Base-by-base conservation (phyloP, 1,140 invertebrate genomes). In the Sycobia sp. region DNA sequence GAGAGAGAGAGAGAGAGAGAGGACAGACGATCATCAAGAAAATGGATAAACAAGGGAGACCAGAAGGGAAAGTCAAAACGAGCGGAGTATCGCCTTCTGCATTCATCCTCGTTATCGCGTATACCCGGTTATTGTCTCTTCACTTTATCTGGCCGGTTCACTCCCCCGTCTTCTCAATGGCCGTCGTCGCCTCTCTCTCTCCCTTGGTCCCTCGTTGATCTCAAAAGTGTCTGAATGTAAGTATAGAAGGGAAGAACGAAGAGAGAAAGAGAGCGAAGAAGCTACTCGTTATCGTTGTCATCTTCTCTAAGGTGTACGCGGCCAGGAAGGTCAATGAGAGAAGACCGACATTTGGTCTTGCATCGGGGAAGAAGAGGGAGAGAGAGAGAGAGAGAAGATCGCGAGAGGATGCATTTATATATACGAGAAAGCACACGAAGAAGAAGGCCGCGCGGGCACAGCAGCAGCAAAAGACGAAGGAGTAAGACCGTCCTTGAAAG, bases 401-500 rank as follows among this genome's bases (percentile, higher is more conserved):
- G 8, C 16, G 39, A 41, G 44, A 14, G 23, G 47, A 10, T 47
- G 16, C n/a, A n/a, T n/a, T n/a, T n/a, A n/a, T n/a, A n/a, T n/a
- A n/a, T n/a, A n/a, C n/a, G n/a, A n/a, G n/a, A n/a, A 27, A 23
- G 25, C 46, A 8, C 1, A 18, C 16, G 16, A 49, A 27, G 27
- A 29, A 16, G 44, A 25, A 55, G 44, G 4, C 22, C 23, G 25
- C 11, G 39, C 18, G 44, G 29, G 38, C 23, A 18, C 38, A 44
- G 16, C 18, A 14, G 5, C 29, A 39, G 22, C 23, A 27, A n/a
- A n/a, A n/a, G n/a, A n/a, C n/a, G 14, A 25, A 25, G 44, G 39
- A 55, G 44, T 44, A 44, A 55, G 53, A 25, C 23, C 53, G 72
- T 71, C 73, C 72, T 73, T 74, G 73, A 72, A 64, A 65, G 65